A percentile compares a stretch with the other conserved stretches of the same genome.
These are phyloP conservation scores for Bergia puertoricense DNA, from an alignment of 92 coral and sea anemone species.

Conservation along the genomic window DNA sequence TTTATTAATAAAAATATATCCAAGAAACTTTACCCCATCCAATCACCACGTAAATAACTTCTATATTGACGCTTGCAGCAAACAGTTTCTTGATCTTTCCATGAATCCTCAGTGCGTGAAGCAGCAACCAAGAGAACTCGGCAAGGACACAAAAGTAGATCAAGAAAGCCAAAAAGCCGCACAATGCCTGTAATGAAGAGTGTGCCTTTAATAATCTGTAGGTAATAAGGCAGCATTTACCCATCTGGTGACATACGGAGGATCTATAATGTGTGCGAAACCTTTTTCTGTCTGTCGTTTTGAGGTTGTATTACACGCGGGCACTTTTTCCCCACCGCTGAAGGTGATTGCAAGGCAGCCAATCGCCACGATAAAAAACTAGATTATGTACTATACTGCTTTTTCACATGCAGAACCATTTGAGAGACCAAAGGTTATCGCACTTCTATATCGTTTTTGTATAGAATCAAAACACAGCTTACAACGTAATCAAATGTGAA, in stretches of 20 bases:
- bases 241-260: neutral
- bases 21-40: conserved; percentile 85
- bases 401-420: too few relatives aligned
- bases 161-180: conserved; percentile 90
- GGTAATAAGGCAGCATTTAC: neutral
- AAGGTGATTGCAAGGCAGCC: too few relatives aligned
- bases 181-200: conserved; percentile 63
- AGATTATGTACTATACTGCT: too few relatives aligned
- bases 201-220: neutral
- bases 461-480: too few relatives aligned
- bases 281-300: too few relatives aligned
- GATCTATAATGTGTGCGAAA: neutral
- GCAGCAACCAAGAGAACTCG: conserved; percentile 95
- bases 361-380: too few relatives aligned
- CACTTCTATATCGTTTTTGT: too few relatives aligned
- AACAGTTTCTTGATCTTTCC: conserved; percentile 81
- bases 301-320: too few relatives aligned
- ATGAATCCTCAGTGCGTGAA: conserved; percentile 89
- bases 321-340: too few relatives aligned
- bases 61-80: conserved; percentile 81
- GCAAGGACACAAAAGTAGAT: conserved; percentile 86
- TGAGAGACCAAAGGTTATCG: too few relatives aligned
- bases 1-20: too few relatives aligned
- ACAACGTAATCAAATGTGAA: too few relatives aligned
- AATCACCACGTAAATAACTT: conserved; percentile 77